Evolutionary conservation across 2,888 invertebrate species (phyloP), one percentile per base, ranked within the genome.

Genomic region (Neocrepidodera transversa): DNA sequence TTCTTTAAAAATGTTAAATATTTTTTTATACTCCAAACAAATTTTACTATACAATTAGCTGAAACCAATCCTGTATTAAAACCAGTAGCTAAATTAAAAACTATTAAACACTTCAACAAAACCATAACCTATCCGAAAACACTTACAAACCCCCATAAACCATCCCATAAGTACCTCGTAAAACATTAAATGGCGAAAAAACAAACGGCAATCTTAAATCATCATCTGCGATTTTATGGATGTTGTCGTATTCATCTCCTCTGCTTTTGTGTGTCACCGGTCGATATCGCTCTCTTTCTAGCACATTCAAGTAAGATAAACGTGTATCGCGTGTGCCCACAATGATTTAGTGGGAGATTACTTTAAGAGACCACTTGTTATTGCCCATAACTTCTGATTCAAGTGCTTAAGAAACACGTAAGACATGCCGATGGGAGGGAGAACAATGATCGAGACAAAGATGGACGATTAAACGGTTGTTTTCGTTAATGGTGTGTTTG

Each of bases 361-460:
- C 78, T 77, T 77, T 78, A 77, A 79, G 79, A 79, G 79, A 77
- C 79, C 79, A 79, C 79, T 79, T 79, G 79, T 79, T 79, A 79
- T 79, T 78, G 78, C 76, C 78, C 78, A 79, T 79, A 79, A 79
- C 78, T 79, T 76, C 76, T 78, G 78, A 78, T 79, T 77, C 75
- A 76, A 76, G 76, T 76, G 74, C 74, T 71, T 74, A 70, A 70
- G 72, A 70, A 73, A 74, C 71, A 71, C 69, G 68, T 70, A 69
- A 68, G 63, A 60, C 62, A 62, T 62, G 54, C 54, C 55, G 45
- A 58, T 61, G 20, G 47, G 64, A 60, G 54, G 53, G 17, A 56
- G 32, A 38, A 47, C 45, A 62, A 55, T 40, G 51, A 40, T 38
- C 14, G 40, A 43, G 54, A 54, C 36, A 30, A 53, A 52, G 60